Percentiles rank a stretch among this genome's conserved stretches.
These are phyloP conservation scores for Leptinotarsa juncta DNA, from an alignment of 2,888 invertebrate species.

Conservation along the genomic window DNA sequence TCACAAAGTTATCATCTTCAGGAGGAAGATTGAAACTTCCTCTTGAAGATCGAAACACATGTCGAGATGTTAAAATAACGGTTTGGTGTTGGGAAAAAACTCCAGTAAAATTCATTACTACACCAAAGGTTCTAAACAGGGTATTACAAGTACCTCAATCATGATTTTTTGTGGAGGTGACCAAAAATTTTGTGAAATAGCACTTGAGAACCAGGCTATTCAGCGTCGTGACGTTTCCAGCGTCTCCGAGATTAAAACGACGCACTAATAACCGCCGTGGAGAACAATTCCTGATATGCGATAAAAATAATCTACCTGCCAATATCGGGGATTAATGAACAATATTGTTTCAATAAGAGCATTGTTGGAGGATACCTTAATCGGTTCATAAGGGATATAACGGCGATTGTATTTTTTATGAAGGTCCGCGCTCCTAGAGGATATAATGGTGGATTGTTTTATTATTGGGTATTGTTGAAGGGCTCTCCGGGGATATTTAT, in stretches of 20 bases:
- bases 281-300: conserved; percentile 62
- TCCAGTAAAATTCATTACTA: too few species aligned
- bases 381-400: conserved; percentile 29
- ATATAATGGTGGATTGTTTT: conserved; percentile 19
- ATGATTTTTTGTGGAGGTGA: too few species aligned
- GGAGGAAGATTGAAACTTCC: too few species aligned
- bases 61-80: too few species aligned
- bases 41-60: too few species aligned
- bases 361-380: conserved; percentile 44
- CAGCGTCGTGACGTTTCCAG: conserved; percentile 2
- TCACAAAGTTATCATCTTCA: too few species aligned
- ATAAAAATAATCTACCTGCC: conserved; percentile 66
- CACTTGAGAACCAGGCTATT: too few species aligned
- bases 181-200: too few species aligned
- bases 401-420: conserved; percentile 24
- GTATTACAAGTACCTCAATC: too few species aligned
- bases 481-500: conserved; percentile 26
- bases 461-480: conserved; percentile 23
- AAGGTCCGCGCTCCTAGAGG: neutral
- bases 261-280: conserved; percentile 46
- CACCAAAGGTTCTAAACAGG: too few species aligned
- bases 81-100: too few species aligned
- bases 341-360: conserved; percentile 61
- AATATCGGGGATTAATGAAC: conserved; percentile 65
- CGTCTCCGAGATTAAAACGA: conserved; percentile 12